Evolutionary conservation across 2,888 invertebrate genomes (phyloP).

Genomic region (Antitype chi): DNA sequence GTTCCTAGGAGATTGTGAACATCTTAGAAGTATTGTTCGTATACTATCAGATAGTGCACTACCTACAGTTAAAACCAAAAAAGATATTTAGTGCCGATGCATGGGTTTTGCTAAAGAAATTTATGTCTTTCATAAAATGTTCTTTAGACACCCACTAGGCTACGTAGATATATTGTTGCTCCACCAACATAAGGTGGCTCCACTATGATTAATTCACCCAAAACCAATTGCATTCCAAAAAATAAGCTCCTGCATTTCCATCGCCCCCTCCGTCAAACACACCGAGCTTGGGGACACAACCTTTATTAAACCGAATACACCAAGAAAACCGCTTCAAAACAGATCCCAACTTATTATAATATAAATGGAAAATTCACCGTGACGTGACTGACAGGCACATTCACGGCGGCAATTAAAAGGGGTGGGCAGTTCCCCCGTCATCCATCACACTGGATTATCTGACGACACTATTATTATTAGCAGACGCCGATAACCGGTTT

Average conservation of each 20-base stretch:
- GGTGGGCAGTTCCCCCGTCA: constrained; percentile 82
- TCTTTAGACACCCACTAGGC: neutral
- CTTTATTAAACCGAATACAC: constrained; percentile 69
- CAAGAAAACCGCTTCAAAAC: constrained; percentile 68
- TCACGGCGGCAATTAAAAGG: constrained; percentile 88
- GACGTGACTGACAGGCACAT: constrained; percentile 83
- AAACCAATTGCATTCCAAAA: constrained; percentile 62
- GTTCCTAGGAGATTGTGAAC: neutral
- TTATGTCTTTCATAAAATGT: neutral
- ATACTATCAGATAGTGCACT: neutral
- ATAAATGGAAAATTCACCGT: constrained; percentile 87
- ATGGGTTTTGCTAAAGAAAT: neutral
- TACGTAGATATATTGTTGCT: neutral
- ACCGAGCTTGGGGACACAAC: constrained; percentile 64
- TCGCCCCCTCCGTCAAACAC: constrained; percentile 47
- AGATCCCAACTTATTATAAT: constrained; percentile 88
- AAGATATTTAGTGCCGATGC: neutral
- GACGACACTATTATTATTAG: constrained; percentile 88
- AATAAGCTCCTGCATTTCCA: constrained; percentile 60
- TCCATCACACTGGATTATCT: constrained; percentile 86
- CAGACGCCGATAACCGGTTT: constrained; percentile 85
- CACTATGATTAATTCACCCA: constrained; percentile 31
- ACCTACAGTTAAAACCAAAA: neutral
- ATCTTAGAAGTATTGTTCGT: neutral
- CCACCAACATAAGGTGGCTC: neutral